Base-by-base conservation (phyloP, 92 coral and sea anemone genomes). In the Plumapathes pennacea region DNA sequence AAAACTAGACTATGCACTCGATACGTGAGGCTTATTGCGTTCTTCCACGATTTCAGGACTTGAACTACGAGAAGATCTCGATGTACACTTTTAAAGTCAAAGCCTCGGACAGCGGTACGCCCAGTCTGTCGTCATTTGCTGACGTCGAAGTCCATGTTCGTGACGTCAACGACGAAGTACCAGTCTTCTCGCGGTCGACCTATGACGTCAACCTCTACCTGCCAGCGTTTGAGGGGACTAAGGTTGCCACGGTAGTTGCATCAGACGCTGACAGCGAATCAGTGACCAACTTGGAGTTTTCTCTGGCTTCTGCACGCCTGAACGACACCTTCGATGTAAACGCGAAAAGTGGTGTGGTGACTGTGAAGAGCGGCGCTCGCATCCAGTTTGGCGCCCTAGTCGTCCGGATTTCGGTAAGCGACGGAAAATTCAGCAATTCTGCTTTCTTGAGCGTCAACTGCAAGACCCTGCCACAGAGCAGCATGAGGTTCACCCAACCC, bases 101-200 rank as follows among this genome's bases (percentile, higher is more conserved):
- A 64, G 98, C 81, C 23, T 84, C 89, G 2, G 96, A 88, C 38
- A 74, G 69, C 23, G 98, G 96, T 18, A 46, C 30, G 3, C 94
- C 96, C 22, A 79, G 67, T 9, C 78, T 70, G 26, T 71, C 85
- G n/a, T 60, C 90, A 13, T 72, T 88, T 50, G 43, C 96, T 19
- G 81, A 72, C 37, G 89, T 92, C 10, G 81, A 67, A 37, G 73
- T 92, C 40, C 39, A 63, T 10, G 79, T 88, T 4, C 54, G 42
- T 17, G 96, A 92, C 40, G 62, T 84, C 39, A 92, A 92, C 60
- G 98, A 92, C 62, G 47, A 71, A 1, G 81, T 92, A 2, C 98
- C 98, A 37, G 71, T 49, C 37, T 92, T 92, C 69, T 51, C 80
- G 34, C 57, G 61, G 4, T 37, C 68, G 10, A 48, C 37, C 37